Evolutionary conservation across 2,113 vertebrate genomes (phyloP), one percentile per base, ranked within the genome.

Genomic region (Bubalus kerabau): DNA sequence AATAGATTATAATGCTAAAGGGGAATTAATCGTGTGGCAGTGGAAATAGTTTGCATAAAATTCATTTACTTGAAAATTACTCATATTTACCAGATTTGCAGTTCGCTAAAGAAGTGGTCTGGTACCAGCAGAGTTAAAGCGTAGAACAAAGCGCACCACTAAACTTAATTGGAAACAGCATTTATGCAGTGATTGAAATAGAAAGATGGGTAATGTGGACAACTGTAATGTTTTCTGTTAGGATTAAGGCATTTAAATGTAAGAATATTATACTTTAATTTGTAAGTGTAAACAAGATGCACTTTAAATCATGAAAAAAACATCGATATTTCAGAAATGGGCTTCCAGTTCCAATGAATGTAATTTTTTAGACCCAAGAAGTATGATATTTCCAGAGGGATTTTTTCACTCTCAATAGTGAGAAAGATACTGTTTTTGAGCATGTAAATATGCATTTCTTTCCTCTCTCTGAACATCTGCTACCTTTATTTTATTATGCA

Each of bases 21-120:
- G 67, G 32, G 80, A 94, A 96, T 81, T 97, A 97, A 83, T 78
- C 3, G 1, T 15, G 17, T 97, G 88, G 90, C 91, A 64, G 43
- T 91, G 6, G 76, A 92, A 89, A 97, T 87, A 95, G 82, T 14
- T 93, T 96, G 95, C 95, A 95, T 97, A 93, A 97, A 97, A 96
- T 97, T 97, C 95, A 60, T 94, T 97, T 96, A 40, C 10, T 23
- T 80, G 82, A 88, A 5, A 10, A 96, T 32, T 24, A 3, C 6
- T 78, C n/a, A 3, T 40, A 67, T 94, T 95, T 94, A 11, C 28
- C 36, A 87, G 59, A 95, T 97, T 80, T 94, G 43, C 84, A 71
- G 56, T 21, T 46, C 59, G 76, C 23, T 23, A n/a, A 97, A 97
- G 10, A 62, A 81, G 2, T 30, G 2, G 43, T 15, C 0, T 15